Percentiles rank a stretch among this genome's conserved stretches.
Evolutionary conservation across 2,888 invertebrate species (phyloP).

Genomic region (Pelosia muscerda): DNA sequence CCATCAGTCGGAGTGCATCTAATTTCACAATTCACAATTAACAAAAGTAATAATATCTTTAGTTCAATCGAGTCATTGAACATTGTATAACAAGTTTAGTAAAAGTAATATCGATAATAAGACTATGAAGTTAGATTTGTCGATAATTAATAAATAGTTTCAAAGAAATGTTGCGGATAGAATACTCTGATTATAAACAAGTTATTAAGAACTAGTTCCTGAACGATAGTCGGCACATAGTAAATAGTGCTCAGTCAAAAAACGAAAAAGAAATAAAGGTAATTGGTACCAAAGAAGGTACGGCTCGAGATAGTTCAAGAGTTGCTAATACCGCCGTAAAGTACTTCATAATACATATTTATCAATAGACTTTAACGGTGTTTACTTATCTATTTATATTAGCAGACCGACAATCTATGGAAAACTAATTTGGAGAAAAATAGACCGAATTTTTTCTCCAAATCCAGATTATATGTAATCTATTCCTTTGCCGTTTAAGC

Average conservation of each 20-base stretch:
- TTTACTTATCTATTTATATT: too few species aligned
- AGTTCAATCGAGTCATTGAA: background rate
- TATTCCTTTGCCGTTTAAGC: too few species aligned
- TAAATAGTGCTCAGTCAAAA: constrained; percentile 49
- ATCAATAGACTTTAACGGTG: background rate
- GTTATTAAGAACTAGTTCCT: constrained; percentile 37
- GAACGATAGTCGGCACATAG: constrained; percentile 34
- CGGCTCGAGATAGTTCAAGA: constrained; percentile 49
- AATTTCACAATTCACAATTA: background rate
- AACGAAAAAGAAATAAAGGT: constrained; percentile 56
- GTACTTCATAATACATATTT: background rate
- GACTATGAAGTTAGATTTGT: background rate
- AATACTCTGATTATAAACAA: constrained; percentile 22
- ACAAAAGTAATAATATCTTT: background rate
- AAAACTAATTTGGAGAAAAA: too few species aligned
- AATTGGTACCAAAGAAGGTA: constrained; percentile 58
- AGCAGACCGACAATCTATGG: too few species aligned
- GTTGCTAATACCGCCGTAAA: constrained; percentile 43
- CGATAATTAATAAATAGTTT: background rate
- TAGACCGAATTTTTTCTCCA: too few species aligned
- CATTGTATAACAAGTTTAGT: background rate
- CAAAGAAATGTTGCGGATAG: constrained; percentile 23
- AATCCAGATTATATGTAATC: too few species aligned
- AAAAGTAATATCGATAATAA: background rate
- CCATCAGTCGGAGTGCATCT: too few species aligned